A percentile compares a stretch with the other conserved stretches of the same genome.
These are phyloP conservation scores for Microtus oregoni DNA, from an alignment of 2,113 vertebrate genomes.

Conservation along the genomic window DNA sequence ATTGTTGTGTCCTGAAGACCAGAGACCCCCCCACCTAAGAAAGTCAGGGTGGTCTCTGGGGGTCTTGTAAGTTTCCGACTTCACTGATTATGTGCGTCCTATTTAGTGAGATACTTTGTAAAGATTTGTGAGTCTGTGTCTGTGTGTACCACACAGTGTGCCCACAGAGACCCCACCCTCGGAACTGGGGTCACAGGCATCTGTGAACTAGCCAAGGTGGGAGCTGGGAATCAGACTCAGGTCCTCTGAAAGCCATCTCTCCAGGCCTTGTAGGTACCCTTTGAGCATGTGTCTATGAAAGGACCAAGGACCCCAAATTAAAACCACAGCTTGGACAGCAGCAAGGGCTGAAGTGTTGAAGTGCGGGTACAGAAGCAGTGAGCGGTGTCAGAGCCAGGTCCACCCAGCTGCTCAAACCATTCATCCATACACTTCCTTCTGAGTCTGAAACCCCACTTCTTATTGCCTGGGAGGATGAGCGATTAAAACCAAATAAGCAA, in stretches of 20 bases:
- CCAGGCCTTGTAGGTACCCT: background rate
- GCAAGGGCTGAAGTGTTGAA: background rate
- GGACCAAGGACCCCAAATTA: background rate
- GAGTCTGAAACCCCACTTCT: background rate
- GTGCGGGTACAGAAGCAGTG: background rate
- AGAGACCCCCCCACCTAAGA: background rate
- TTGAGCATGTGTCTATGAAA: background rate
- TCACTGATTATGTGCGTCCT: background rate
- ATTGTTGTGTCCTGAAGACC: background rate
- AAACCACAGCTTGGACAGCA: background rate
- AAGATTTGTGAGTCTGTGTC: background rate
- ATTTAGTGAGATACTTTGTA: background rate
- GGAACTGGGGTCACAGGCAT: background rate
- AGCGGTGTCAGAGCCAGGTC: background rate
- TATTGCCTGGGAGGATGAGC: background rate
- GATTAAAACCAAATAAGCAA: background rate
- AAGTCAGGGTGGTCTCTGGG: background rate
- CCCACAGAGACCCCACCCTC: background rate
- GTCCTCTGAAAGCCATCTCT: background rate
- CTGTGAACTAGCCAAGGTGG: background rate
- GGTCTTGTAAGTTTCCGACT: background rate
- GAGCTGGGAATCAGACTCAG: background rate
- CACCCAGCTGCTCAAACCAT: accelerated
- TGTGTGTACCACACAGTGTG: background rate
- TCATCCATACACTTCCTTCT: background rate